Percentiles rank a stretch among this genome's conserved stretches.
Conservation (phyloP, 2,797 vertebrate species). For the Lepus oiostolus region DNA sequence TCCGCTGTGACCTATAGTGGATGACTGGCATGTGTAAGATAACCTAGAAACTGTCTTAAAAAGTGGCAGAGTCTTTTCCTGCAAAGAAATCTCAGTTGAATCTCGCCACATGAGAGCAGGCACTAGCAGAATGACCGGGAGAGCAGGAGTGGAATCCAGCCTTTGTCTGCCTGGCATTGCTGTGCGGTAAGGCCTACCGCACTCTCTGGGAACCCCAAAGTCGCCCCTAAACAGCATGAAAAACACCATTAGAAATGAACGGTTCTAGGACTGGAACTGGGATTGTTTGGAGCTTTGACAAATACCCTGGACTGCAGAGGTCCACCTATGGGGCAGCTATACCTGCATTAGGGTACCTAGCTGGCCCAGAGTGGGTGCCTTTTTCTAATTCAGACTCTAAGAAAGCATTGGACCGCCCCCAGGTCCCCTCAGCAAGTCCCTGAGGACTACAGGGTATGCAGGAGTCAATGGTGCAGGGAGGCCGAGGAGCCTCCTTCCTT, state of each 20-base stretch:
- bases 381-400: not conserved
- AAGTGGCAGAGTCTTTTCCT: not conserved
- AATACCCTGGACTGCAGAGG: not conserved
- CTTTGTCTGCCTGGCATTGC: no score
- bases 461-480: not conserved
- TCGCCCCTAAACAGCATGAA: not conserved
- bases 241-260: not conserved
- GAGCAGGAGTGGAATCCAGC: not conserved
- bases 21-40: not conserved
- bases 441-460: not conserved
- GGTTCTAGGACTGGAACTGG: not conserved
- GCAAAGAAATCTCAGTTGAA: not conserved
- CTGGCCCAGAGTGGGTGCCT: rapidly evolving
- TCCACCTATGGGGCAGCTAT: not conserved
- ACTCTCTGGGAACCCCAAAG: not conserved
- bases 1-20: not conserved
- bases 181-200: not conserved
- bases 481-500: not conserved
- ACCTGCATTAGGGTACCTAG: not conserved
- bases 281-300: no score
- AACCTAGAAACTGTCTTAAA: not conserved
- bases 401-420: not conserved
- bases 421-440: no score
- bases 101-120: not conserved
- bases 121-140: not conserved